These are phyloP conservation scores for Brachyhypopomus occidentalis DNA, from an alignment of 2,113 vertebrate species.

Conservation along the genomic window DNA sequence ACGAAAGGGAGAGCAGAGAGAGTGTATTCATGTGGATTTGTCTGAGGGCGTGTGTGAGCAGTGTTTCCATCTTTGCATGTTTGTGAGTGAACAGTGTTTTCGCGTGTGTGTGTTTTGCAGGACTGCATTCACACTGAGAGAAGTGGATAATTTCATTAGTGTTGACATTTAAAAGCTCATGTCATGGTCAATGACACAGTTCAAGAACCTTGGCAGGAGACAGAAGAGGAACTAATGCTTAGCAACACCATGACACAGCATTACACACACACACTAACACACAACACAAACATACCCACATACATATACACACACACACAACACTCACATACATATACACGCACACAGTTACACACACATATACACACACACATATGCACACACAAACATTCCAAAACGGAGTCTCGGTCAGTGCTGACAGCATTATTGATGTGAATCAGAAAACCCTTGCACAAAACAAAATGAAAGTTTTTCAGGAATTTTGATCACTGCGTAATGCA, in stretches of 20 bases:
- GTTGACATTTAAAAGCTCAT: constrained; percentile 10
- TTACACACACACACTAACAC: constrained; percentile 2
- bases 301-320: neutral
- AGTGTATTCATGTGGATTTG: no score
- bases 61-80: no score
- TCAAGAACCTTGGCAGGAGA: neutral
- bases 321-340: no score
- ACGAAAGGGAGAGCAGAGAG: no score
- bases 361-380: no score
- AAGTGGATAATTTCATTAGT: constrained; percentile 8
- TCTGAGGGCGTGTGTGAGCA: neutral
- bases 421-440: no score
- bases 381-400: no score
- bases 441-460: no score
- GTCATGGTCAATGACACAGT: constrained; percentile 2
- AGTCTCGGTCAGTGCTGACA: no score
- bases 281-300: neutral
- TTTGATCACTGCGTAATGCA: no score
- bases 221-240: neutral
- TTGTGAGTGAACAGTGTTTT: neutral
- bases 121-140: neutral
- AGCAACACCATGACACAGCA: constrained; percentile 1
- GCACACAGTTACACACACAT: no score
- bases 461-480: no score
- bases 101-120: constrained; percentile 1